Evolutionary conservation across 2,797 vertebrate genomes (phyloP).

Genomic region (Poecile montanus): DNA sequence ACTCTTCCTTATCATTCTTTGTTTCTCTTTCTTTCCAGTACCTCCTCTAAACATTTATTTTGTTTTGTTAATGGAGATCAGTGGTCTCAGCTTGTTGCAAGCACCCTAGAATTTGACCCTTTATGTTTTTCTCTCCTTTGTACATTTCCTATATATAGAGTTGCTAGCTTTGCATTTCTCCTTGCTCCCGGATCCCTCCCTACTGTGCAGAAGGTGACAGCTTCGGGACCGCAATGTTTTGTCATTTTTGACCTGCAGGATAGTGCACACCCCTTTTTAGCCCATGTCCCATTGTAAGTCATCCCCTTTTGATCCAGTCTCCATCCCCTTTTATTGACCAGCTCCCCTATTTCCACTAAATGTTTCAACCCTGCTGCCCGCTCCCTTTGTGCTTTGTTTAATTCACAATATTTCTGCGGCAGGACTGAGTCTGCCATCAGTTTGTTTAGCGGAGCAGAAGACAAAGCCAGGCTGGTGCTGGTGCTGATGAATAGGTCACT

Average conservation of each 20-base stretch:
- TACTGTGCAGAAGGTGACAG: conserved; percentile 35
- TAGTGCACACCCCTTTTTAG: conserved; percentile 40
- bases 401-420: conserved; percentile 51
- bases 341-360: conserved; percentile 48
- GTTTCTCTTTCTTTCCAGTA: neutral
- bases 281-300: conserved; percentile 40
- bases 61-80: neutral
- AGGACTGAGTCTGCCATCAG: conserved; percentile 24
- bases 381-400: conserved; percentile 57
- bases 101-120: neutral
- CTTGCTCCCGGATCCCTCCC: neutral
- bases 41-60: neutral
- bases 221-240: conserved; percentile 28
- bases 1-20: neutral
- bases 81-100: conserved; percentile 4
- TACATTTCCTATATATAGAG: neutral
- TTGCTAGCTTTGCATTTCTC: conserved; percentile 16
- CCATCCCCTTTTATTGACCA: conserved; percentile 58
- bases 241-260: conserved; percentile 50
- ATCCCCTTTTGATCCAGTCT: conserved; percentile 56
- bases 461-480: conserved; percentile 66
- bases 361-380: conserved; percentile 47
- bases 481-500: conserved; percentile 63
- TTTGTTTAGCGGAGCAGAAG: conserved; percentile 55
- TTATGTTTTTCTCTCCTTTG: neutral